Conservation (phyloP, 2,113 vertebrate genomes). For the Cisticola juncidis region DNA sequence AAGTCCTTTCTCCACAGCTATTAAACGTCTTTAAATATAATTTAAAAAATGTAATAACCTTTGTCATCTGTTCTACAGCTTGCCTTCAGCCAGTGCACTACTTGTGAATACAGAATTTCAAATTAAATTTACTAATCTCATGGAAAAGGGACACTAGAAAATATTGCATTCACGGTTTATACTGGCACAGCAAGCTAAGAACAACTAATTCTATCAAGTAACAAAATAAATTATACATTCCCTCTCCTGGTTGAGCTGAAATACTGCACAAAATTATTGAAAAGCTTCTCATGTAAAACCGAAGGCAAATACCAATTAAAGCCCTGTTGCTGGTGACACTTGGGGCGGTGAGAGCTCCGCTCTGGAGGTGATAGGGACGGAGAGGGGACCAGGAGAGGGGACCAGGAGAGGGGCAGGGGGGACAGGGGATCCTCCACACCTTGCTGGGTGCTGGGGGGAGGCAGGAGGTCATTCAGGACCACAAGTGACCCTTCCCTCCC, state of each 20-base stretch:
- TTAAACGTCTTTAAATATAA: constrained; percentile 71
- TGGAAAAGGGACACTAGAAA: constrained; percentile 52
- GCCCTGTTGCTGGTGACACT: not conserved
- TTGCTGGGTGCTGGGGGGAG: accelerated
- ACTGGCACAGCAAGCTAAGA: constrained; percentile 33
- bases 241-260: constrained; percentile 35
- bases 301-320: constrained; percentile 4
- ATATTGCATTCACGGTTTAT: constrained; percentile 50
- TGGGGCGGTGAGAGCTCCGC: accelerated
- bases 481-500: accelerated
- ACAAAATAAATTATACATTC: constrained; percentile 36
- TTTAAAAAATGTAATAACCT: constrained; percentile 69
- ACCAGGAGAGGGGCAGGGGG: not conserved
- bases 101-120: constrained; percentile 64
- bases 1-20: constrained; percentile 67
- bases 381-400: not conserved
- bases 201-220: constrained; percentile 64
- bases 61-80: constrained; percentile 61
- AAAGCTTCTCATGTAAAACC: constrained; percentile 23
- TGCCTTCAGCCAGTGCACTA: constrained; percentile 59
- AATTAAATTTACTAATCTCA: constrained; percentile 75
- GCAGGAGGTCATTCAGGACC: accelerated
- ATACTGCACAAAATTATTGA: constrained; percentile 35
- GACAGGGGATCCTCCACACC: accelerated
- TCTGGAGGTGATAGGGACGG: accelerated